Conservation (phyloP, 2,888 invertebrate genomes). For the Latrodectus elegans region DNA sequence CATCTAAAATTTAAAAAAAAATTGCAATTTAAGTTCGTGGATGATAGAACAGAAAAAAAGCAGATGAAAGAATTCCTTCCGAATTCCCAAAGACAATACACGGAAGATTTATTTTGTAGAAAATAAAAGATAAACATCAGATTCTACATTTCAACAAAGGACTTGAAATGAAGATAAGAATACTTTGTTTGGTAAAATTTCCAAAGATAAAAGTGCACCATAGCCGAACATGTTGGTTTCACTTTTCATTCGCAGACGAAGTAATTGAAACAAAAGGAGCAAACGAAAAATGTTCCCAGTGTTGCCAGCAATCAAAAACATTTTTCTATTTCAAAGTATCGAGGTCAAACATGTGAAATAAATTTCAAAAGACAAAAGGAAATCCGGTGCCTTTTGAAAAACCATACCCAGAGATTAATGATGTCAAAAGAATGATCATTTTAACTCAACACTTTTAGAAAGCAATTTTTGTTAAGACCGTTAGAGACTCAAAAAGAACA, state of each 20-base stretch:
- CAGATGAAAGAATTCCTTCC: too few relatives aligned
- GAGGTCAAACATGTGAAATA: conserved; percentile 42
- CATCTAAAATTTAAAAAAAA: too few relatives aligned
- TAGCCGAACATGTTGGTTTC: conserved; percentile 10
- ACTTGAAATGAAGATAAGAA: background rate
- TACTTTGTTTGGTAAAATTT: background rate
- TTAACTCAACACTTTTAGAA: conserved; percentile 18
- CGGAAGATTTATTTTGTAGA: too few relatives aligned
- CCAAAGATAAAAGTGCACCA: background rate
- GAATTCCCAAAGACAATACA: too few relatives aligned
- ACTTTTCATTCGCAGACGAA: conserved; percentile 14
- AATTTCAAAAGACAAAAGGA: conserved; percentile 36
- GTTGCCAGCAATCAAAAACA: conserved; percentile 2
- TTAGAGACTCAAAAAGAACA: background rate
- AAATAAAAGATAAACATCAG: background rate
- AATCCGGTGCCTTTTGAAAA: background rate
- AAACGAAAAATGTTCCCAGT: background rate
- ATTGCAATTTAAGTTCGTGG: too few relatives aligned
- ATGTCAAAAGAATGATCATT: conserved; percentile 46
- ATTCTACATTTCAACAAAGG: background rate
- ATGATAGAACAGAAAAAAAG: too few relatives aligned
- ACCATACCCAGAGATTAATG: conserved; percentile 36
- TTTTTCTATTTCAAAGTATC: conserved; percentile 21
- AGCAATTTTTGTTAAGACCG: conserved; percentile 24
- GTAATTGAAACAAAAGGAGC: conserved; percentile 2